Percentiles rank a stretch among this genome's conserved stretches.
phyloP scores from a whole-genome alignment of 2,113 vertebrate species.

The Zeus faber region DNA sequence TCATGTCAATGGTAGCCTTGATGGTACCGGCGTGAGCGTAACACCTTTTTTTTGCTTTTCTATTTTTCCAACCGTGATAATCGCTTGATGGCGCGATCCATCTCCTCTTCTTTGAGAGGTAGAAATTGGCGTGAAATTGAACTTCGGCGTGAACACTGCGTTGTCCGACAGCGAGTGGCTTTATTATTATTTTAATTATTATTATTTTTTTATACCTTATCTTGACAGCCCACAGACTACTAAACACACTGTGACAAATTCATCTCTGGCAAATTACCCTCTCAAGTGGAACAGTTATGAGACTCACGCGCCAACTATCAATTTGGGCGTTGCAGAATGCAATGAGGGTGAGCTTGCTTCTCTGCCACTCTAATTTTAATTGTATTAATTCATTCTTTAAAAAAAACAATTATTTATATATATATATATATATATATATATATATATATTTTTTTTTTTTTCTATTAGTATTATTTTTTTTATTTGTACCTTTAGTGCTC shows the following conservation, averaged over 20 bases:
- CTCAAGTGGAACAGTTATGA: constrained; percentile 55
- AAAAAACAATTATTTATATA: not conserved
- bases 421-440: not conserved
- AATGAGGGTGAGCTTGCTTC: constrained; percentile 13
- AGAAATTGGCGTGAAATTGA: constrained; percentile 42
- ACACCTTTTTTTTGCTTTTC: too few species aligned
- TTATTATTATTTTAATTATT: constrained; percentile 35
- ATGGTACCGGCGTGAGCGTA: too few species aligned
- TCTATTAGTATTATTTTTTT: too few species aligned
- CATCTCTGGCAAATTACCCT: constrained; percentile 64
- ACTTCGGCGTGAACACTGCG: constrained; percentile 17
- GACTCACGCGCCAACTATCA: constrained; percentile 68
- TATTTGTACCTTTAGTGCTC: too few species aligned
- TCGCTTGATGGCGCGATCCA: too few species aligned
- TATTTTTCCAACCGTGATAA: too few species aligned
- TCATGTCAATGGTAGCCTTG: too few species aligned
- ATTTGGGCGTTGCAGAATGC: constrained; percentile 63
- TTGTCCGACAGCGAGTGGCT: constrained; percentile 34
- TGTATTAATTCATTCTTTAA: not conserved
- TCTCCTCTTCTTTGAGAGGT: constrained; percentile 23
- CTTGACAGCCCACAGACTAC: constrained; percentile 50
- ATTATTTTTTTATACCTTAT: constrained; percentile 55
- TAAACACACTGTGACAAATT: constrained; percentile 58
- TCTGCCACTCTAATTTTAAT: not conserved
- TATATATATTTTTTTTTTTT: not conserved